These are phyloP conservation scores for Vulpes ferrilata DNA, from an alignment of 2,113 vertebrate species.

Conservation along the genomic window DNA sequence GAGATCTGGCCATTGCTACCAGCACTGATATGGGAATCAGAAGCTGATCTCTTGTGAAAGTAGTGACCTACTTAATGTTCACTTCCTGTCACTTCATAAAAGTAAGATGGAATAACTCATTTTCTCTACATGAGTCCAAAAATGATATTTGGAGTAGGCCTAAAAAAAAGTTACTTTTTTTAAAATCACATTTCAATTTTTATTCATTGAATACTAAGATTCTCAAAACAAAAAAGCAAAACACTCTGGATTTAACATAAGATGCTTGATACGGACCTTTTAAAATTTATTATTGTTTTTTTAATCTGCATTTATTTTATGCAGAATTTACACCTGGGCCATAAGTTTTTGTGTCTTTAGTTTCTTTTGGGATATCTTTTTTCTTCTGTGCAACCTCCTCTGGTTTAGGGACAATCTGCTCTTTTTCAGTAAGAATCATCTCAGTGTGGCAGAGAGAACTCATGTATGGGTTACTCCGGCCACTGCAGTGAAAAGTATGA, in stretches of 20 bases:
- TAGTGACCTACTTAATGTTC: background rate
- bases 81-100: conserved; percentile 2
- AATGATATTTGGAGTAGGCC: background rate
- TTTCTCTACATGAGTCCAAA: background rate
- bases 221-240: background rate
- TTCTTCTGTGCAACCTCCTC: background rate
- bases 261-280: background rate
- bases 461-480: background rate
- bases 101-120: background rate
- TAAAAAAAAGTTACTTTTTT: background rate
- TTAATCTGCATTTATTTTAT: background rate
- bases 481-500: background rate
- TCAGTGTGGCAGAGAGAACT: background rate
- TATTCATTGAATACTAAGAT: background rate
- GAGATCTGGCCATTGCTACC: background rate
- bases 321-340: background rate
- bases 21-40: background rate
- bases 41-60: background rate
- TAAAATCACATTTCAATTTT: background rate
- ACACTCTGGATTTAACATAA: background rate
- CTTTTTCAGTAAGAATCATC: background rate
- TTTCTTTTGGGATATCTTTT: background rate
- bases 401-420: background rate
- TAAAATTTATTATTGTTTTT: background rate
- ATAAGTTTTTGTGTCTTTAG: background rate